phyloP scores from a whole-genome alignment of 2,113 vertebrate species.

The Casuarius casuarius region DNA sequence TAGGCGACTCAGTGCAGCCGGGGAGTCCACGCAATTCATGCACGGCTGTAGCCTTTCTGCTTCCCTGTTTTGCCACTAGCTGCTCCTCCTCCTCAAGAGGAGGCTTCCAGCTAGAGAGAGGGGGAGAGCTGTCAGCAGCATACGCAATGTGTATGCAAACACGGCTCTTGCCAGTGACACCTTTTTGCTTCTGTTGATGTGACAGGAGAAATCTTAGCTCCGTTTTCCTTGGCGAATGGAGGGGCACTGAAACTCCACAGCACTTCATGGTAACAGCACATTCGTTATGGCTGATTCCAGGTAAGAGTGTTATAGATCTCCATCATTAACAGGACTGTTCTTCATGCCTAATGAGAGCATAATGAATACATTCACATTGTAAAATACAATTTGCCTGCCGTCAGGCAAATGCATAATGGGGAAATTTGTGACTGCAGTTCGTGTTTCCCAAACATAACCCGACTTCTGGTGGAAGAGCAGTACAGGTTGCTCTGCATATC shows the following conservation, averaged over 20 bases:
- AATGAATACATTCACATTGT: background rate
- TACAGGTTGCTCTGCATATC: background rate
- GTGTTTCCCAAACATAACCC: background rate
- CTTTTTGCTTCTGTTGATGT: background rate
- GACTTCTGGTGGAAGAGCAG: background rate
- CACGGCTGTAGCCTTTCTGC: background rate
- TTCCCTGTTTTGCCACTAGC: background rate
- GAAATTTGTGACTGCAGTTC: background rate
- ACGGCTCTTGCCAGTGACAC: background rate
- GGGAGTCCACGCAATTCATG: background rate
- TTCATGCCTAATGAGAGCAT: fast-evolving
- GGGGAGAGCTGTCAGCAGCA: background rate
- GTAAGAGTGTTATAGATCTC: background rate
- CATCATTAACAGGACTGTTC: background rate
- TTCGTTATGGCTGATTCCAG: background rate
- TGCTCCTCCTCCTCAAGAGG: background rate
- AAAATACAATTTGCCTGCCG: background rate
- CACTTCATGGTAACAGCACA: fast-evolving
- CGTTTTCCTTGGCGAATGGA: fast-evolving
- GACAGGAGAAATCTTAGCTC: background rate
- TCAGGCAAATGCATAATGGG: background rate
- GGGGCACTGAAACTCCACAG: background rate
- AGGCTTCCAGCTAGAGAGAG: background rate
- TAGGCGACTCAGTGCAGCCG: background rate
- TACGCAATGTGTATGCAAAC: fast-evolving